These are phyloP conservation scores for Spilosoma lubricipeda DNA, from an alignment of 2,888 invertebrate species.

Conservation along the genomic window DNA sequence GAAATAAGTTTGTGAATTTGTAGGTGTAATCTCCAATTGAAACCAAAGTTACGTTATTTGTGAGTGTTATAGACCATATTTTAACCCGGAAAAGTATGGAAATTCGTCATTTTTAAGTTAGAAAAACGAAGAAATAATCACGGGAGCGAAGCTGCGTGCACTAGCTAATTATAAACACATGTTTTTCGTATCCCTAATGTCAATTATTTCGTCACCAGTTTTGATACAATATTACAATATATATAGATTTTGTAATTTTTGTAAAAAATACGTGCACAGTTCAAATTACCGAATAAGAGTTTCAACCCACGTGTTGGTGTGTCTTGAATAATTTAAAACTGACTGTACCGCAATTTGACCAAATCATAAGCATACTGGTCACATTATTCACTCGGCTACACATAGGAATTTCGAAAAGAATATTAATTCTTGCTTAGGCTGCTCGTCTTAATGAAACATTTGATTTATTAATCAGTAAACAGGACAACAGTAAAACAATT, in stretches of 20 bases:
- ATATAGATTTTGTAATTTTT: conserved; percentile 16
- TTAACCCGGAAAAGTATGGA: too few species aligned
- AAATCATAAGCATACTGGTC: conserved; percentile 64
- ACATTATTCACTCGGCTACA: conserved; percentile 46
- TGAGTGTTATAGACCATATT: too few species aligned
- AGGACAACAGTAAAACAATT: too few species aligned
- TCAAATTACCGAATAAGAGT: conserved; percentile 48
- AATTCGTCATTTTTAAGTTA: too few species aligned
- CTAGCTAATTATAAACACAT: too few species aligned
- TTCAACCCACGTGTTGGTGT: conserved; percentile 30
- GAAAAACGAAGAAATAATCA: too few species aligned
- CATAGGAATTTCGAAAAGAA: conserved; percentile 21
- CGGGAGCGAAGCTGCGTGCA: too few species aligned
- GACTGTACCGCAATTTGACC: conserved; percentile 60
- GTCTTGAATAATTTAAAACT: conserved; percentile 60
- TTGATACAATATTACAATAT: not conserved
- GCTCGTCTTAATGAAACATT: conserved; percentile 19
- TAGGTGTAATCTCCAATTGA: too few species aligned
- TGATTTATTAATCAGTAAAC: conserved; percentile 10
- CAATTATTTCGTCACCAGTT: not conserved
- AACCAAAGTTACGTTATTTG: too few species aligned
- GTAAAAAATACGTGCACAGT: conserved; percentile 41
- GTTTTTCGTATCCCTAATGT: too few species aligned
- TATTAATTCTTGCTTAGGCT: conserved; percentile 14
- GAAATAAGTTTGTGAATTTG: too few species aligned